Conservation (phyloP, 1,140 invertebrate species). For the Apis cerana region DNA sequence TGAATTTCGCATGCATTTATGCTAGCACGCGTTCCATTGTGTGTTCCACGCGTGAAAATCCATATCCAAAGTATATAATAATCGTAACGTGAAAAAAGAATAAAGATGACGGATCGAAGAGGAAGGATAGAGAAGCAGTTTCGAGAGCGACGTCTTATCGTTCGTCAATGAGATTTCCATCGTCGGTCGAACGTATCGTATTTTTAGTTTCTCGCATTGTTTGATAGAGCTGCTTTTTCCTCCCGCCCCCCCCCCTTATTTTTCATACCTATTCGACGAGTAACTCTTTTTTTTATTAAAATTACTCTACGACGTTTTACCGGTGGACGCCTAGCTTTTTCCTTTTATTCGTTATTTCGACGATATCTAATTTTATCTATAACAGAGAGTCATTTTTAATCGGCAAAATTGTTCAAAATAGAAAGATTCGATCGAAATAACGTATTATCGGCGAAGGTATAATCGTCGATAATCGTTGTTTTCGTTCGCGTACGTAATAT, state of each 20-base stretch:
- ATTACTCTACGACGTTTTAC: neutral
- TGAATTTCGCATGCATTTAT: neutral
- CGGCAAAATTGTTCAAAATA: neutral
- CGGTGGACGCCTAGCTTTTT: neutral
- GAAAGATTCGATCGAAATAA: neutral
- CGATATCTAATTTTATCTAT: neutral
- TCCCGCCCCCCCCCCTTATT: neutral
- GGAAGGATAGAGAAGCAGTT: neutral
- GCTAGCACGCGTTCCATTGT: neutral
- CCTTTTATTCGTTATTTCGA: neutral
- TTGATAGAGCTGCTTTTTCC: neutral
- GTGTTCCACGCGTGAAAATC: slow-evolving; percentile 7
- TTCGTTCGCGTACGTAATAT: neutral
- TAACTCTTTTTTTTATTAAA: neutral
- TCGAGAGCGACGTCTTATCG: slow-evolving; percentile 6
- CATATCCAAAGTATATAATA: slow-evolving; percentile 9
- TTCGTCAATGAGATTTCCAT: slow-evolving; percentile 8
- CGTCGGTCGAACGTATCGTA: neutral
- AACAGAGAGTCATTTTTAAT: no score
- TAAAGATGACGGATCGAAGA: neutral
- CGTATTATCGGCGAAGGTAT: neutral
- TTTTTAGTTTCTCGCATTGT: neutral
- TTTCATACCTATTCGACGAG: no score
- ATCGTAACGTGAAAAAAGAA: slow-evolving; percentile 3
- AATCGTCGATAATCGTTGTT: neutral